Evolutionary conservation across 2,113 vertebrate species (phyloP), one percentile per base, ranked within the genome.

Genomic region (Corynorhinus townsendii): DNA sequence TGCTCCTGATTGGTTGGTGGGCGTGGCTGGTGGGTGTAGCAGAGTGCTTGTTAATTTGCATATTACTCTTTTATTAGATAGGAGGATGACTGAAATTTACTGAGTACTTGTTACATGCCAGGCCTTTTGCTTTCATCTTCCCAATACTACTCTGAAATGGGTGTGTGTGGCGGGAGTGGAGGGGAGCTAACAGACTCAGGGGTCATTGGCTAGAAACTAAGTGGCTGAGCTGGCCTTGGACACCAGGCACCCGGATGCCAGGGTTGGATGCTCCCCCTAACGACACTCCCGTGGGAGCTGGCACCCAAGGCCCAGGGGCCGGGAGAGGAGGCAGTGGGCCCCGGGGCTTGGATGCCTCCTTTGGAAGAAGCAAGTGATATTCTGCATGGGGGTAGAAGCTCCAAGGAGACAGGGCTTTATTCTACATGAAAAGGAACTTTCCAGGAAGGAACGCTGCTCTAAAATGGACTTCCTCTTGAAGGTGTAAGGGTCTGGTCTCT

Each of bases 81-180:
- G n/a, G n/a, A n/a, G n/a, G 28, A 11, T 2, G 14, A 20, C 75
- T 11, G 40, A 16, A 5, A 1, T 38, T 2, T 33, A 15, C 52
- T 4, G 8, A 35, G 38, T 10, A 1, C 35, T 10, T 35, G 43
- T 28, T 3, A 9, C 84, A 2, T 0, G 6, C 38, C 73, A 6
- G 72, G 64, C 49, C 16, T 5, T 49, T 40, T 15, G 5, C 14
- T 3, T 17, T 17, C 4, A 4, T 52, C n/a, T 68, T n/a, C 80
- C 77, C 40, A 1, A 0, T 4, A 2, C 43, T 6, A 59, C 77
- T 12, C 5, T 11, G 43, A 6, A 7, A 2, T 1, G 11, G 26
- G 11, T 2, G 45, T 8, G 69, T 30, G 59, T 9, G 19, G 52
- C 20, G 26, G 28, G 17, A 1, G 66, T 0, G 22, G 28, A 20